phyloP scores from a whole-genome alignment of 2,888 invertebrate genomes.

The Choristoneura rosaceana region DNA sequence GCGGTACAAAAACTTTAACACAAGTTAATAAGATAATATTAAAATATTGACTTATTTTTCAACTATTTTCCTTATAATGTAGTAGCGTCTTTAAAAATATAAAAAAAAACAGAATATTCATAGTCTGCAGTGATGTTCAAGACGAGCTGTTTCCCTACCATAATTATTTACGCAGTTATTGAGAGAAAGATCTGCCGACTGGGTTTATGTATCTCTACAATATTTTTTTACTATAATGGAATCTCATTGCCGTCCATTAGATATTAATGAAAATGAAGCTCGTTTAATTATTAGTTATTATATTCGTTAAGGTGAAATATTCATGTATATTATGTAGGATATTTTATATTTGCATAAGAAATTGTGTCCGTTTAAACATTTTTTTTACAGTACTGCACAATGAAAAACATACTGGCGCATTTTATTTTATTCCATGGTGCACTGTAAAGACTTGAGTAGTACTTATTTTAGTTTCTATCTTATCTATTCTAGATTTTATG shows the following conservation, averaged over 20 bases:
- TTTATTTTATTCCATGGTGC: slow-evolving; percentile 5
- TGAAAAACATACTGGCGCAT: neutral
- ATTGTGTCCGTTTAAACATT: neutral
- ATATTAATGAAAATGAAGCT: neutral
- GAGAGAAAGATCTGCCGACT: neutral
- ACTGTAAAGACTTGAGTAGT: slow-evolving; percentile 3
- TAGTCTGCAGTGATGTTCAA: neutral
- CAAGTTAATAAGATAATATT: neutral
- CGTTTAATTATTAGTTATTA: slow-evolving; percentile 15
- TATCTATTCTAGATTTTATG: neutral
- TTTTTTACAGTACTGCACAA: neutral
- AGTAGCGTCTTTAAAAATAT: neutral
- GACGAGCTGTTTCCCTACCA: neutral
- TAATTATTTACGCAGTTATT: too few species aligned
- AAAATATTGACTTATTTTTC: too few species aligned
- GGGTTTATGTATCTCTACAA: neutral
- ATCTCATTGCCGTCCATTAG: slow-evolving; percentile 35
- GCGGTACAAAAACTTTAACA: neutral
- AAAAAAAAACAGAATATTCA: neutral
- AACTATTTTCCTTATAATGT: neutral
- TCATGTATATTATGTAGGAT: slow-evolving; percentile 1
- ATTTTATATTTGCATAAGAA: neutral
- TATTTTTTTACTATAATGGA: slow-evolving; percentile 9
- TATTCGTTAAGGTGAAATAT: slow-evolving; percentile 12
- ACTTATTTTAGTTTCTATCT: neutral